These are phyloP conservation scores for Caradrina kadenii DNA, from an alignment of 2,888 invertebrate genomes.

Conservation along the genomic window DNA sequence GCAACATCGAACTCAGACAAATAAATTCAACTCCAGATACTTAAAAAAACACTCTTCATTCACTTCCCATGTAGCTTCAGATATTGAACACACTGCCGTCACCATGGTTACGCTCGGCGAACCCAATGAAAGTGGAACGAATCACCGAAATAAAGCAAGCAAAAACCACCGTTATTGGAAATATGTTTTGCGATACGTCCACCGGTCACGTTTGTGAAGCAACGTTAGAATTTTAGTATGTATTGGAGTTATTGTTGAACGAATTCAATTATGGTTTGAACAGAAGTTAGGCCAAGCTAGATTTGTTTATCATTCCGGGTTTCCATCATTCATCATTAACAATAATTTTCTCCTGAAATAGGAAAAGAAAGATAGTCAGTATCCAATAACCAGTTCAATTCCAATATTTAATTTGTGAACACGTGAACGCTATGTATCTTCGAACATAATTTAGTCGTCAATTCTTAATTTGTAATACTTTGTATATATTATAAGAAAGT, in stretches of 20 bases:
- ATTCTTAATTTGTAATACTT: too few relatives aligned
- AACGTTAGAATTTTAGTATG: conserved; percentile 15
- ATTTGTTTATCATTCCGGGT: background rate
- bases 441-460: too few relatives aligned
- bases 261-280: conserved; percentile 12
- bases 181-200: conserved; percentile 62
- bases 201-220: conserved; percentile 37
- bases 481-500: too few relatives aligned
- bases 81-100: conserved; percentile 80
- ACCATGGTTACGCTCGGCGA: conserved; percentile 81
- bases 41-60: conserved; percentile 27
- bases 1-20: conserved; percentile 9
- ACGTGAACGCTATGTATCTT: too few relatives aligned
- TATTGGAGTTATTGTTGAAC: conserved; percentile 5
- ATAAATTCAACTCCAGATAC: conserved; percentile 18
- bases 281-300: background rate
- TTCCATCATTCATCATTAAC: too few relatives aligned
- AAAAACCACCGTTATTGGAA: conserved; percentile 72
- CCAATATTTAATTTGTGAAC: too few relatives aligned
- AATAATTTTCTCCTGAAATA: too few relatives aligned
- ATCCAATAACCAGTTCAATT: too few relatives aligned
- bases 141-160: conserved; percentile 75
- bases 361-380: too few relatives aligned
- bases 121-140: conserved; percentile 85
- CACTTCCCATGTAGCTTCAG: conserved; percentile 55